Conservation (phyloP, 2,888 invertebrate genomes). For the Aporophyla lueneburgensis region DNA sequence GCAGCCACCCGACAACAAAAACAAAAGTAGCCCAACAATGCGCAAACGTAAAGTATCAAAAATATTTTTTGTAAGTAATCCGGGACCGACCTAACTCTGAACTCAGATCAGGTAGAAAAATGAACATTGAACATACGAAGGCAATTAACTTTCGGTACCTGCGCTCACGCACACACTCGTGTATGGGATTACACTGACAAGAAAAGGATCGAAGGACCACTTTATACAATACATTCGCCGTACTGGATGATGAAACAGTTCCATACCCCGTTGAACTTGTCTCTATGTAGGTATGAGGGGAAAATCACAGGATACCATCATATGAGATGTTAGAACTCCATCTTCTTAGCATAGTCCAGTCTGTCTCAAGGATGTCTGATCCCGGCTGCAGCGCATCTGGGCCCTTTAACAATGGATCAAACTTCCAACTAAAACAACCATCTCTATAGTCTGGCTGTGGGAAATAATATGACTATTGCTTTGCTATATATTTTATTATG, state of each 20-base stretch:
- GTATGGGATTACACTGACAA: conserved; percentile 14
- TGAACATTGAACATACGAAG: conserved; percentile 89
- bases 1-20: conserved; percentile 26
- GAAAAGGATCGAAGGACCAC: conserved; percentile 34
- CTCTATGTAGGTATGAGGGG: neutral
- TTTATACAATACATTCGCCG: neutral
- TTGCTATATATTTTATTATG: neutral
- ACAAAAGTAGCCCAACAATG: conserved; percentile 57
- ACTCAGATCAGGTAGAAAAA: conserved; percentile 84
- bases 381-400: neutral
- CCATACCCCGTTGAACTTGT: neutral
- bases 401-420: neutral
- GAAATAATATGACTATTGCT: neutral
- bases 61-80: conserved; percentile 65
- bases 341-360: neutral
- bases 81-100: conserved; percentile 71
- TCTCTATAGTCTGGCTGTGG: neutral
- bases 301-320: neutral
- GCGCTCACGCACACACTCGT: conserved; percentile 77
- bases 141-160: conserved; percentile 90
- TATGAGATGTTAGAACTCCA: neutral
- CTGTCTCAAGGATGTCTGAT: neutral
- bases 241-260: neutral
- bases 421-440: no score
- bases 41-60: conserved; percentile 63